Base-by-base conservation (phyloP, 2,113 vertebrate genomes). In the Ammodytes dubius region DNA sequence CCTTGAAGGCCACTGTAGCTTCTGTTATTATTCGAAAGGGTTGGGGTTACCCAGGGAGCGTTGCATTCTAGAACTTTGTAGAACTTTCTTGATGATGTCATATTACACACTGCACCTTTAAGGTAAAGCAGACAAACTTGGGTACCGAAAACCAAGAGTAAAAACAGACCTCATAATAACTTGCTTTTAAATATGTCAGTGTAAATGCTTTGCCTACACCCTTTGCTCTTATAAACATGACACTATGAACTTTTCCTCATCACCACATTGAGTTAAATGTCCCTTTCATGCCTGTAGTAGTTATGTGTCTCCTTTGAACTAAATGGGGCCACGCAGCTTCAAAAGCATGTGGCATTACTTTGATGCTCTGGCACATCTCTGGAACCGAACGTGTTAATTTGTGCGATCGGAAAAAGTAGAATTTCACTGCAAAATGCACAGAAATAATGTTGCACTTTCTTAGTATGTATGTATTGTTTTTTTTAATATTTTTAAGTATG, bases 341-440 rank as follows among this genome's bases (percentile, higher is more conserved):
- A 5, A 17, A 35, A 58, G 35, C 35, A n/a, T 9, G 11, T 42
- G 61, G 37, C 37, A 52, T 54, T 27, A 0, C 72, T 86, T 73
- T 84, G 70, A 88, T 80, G 83, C 65, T 37, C 17, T 0, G 80
- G 40, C 27, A 57, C 19, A 52, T 50, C 52, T 74, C 65, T 50
- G 37, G 46, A 4, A 66, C 64, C 6, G 13, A 79, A 65, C 37
- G 9, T 64, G 49, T 74, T 47, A 52, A 74, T 74, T 42, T 40
- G 45, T 43, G 4, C 1, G 27, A 68, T 39, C 53, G 47, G 12
- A 56, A 53, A 53, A 11, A 58, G 6, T 65, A 4, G 70, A 45
- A 12, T 69, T 64, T 27, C 59, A 45, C 61, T 27, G 27, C 27
- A 27, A 1, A 27, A 27, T 2, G 27, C 27, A 27, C 27, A 27